phyloP scores from a whole-genome alignment of 2,888 invertebrate genomes.

The Barypeithes pellucidus region DNA sequence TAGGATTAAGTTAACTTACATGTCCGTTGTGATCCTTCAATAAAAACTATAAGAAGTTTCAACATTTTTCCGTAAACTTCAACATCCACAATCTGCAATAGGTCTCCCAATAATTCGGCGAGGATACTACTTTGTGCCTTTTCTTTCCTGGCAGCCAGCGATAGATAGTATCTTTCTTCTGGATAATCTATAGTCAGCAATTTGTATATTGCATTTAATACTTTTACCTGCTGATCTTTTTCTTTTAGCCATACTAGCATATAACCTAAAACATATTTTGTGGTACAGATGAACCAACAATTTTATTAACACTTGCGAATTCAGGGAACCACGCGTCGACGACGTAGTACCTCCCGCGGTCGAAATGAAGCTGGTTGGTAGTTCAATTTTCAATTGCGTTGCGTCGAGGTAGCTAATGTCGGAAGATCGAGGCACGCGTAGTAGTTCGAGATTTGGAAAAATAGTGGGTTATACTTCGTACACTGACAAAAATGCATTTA shows the following conservation, averaged over 20 bases:
- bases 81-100: constrained; percentile 62
- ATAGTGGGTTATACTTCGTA: no score
- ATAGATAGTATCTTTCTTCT: constrained; percentile 41
- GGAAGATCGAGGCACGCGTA: no score
- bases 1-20: constrained; percentile 61
- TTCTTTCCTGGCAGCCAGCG: constrained; percentile 57
- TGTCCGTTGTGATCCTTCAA: constrained; percentile 60
- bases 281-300: constrained; percentile 47
- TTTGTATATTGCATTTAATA: constrained; percentile 40
- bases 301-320: no score
- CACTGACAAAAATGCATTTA: no score
- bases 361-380: no score
- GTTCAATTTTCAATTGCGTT: no score
- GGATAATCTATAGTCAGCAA: constrained; percentile 40
- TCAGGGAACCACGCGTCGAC: no score
- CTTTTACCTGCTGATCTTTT: constrained; percentile 18
- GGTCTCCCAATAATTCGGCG: constrained; percentile 63
- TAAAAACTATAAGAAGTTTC: constrained; percentile 62
- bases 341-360: no score
- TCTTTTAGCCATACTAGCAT: constrained; percentile 57
- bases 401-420: no score
- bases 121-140: constrained; percentile 66
- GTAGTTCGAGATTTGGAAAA: no score
- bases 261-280: constrained; percentile 56
- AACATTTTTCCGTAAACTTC: constrained; percentile 64